A percentile compares a stretch with the other conserved stretches of the same genome.
Evolutionary conservation across 1,140 invertebrate genomes (phyloP).

Genomic region (Drosophila persimilis): DNA sequence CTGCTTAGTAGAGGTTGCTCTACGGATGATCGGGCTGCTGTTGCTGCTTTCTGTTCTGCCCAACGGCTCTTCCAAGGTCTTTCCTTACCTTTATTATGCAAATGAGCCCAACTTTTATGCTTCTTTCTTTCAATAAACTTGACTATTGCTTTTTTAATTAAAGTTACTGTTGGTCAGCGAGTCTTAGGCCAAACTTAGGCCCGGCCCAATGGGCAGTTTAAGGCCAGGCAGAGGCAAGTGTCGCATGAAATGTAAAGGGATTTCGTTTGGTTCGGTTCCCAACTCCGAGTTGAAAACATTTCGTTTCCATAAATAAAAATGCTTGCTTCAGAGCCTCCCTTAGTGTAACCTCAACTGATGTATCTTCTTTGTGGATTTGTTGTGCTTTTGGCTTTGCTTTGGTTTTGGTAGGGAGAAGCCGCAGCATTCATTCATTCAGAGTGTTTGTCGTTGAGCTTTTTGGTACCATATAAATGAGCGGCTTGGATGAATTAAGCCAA

Average conservation of each 20-base stretch:
- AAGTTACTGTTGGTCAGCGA: conserved; percentile 23
- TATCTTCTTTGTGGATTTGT: conserved; percentile 36
- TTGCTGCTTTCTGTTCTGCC: conserved; percentile 16
- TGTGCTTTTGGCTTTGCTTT: conserved; percentile 31
- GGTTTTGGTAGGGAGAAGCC: conserved; percentile 22
- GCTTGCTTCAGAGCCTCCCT: background rate
- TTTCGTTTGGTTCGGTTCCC: too few relatives aligned
- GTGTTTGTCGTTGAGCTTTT: conserved; percentile 15
- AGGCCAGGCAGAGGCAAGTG: conserved; percentile 6
- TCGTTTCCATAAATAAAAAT: background rate
- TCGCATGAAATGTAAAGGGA: background rate
- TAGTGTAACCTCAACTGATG: conserved; percentile 8
- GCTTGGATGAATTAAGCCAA: conserved; percentile 35
- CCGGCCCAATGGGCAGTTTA: conserved; percentile 12
- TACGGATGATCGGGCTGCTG: too few relatives aligned
- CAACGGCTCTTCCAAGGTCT: conserved; percentile 26
- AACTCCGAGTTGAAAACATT: background rate
- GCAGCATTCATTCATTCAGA: conserved; percentile 32
- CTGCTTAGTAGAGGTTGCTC: too few relatives aligned
- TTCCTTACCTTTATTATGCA: conserved; percentile 34
- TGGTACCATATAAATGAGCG: conserved; percentile 27
- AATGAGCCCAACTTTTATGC: conserved; percentile 27
- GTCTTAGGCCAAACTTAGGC: conserved; percentile 27
- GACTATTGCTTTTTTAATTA: conserved; percentile 47
- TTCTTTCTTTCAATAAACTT: conserved; percentile 39